Evolutionary conservation across 2,797 vertebrate genomes (phyloP).

Genomic region (Linurgus olivaceus): DNA sequence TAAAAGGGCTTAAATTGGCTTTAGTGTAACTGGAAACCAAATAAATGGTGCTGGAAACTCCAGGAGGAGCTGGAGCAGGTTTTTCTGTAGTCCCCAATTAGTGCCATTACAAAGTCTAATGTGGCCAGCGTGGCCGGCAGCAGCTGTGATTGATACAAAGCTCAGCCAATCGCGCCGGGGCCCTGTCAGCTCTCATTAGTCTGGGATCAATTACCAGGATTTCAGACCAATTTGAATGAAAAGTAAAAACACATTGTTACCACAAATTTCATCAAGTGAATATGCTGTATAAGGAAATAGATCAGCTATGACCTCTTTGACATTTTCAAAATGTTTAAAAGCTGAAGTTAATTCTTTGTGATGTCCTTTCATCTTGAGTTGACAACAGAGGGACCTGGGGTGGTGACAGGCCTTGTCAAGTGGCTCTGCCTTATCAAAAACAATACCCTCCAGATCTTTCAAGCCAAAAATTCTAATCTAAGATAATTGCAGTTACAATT

Average conservation of each 20-base stretch:
- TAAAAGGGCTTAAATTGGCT: constrained; percentile 65
- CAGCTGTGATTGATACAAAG: constrained; percentile 60
- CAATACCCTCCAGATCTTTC: constrained; percentile 75
- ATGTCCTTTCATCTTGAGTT: constrained; percentile 76
- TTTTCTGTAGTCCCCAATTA: constrained; percentile 44
- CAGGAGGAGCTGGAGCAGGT: constrained; percentile 17
- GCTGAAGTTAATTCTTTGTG: constrained; percentile 80
- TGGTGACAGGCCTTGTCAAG: constrained; percentile 76
- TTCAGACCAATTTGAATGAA: constrained; percentile 55
- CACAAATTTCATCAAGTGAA: constrained; percentile 76
- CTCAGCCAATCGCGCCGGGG: constrained; percentile 54
- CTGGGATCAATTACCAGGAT: constrained; percentile 54
- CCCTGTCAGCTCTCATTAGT: constrained; percentile 68
- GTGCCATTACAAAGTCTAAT: constrained; percentile 49
- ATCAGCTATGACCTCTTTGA: constrained; percentile 75
- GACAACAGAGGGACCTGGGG: constrained; percentile 71
- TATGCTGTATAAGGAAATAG: constrained; percentile 68
- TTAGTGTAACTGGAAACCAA: constrained; percentile 61
- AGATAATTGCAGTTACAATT: constrained; percentile 77
- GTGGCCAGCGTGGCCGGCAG: constrained; percentile 9
- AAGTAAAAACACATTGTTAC: constrained; percentile 73
- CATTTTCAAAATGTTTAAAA: constrained; percentile 81
- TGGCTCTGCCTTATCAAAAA: constrained; percentile 73
- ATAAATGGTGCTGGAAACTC: constrained; percentile 43
- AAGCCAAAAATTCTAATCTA: constrained; percentile 74